Evolutionary conservation across 2,888 invertebrate genomes (phyloP), one percentile per base, ranked within the genome.

Genomic region (Metalampra italica): DNA sequence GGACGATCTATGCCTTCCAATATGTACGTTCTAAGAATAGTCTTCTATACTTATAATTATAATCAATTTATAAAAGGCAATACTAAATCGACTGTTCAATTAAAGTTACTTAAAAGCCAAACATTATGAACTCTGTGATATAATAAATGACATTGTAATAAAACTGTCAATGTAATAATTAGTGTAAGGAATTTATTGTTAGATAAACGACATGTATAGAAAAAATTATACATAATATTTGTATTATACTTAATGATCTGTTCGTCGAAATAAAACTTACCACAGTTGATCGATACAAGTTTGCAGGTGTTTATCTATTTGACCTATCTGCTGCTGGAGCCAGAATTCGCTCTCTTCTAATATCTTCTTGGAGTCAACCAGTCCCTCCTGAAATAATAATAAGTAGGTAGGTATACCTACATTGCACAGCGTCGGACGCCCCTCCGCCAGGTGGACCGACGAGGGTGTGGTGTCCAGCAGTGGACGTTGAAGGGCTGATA

Each of bases 221-320:
- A 46, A 47, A 50, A 30, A 22, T 42, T 42, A 29, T 46, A 36
- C 12, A 42, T 13, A 29, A 42, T 40, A 46, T 46, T 14, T 50
- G 7, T 56, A 43, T 54, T 54, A 52, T 53, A 50, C 51, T 49
- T 37, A 51, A 56, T 55, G 64, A 67, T 67, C 67, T 70, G 68
- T 46, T 38, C 13, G 47, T 45, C 44, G 45, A 51, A 51, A 48
- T 50, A 50, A 46, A 45, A 67, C 59, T 56, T 60, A 59, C 57
- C 70, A 70, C 75, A 86, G 78, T 78, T 80, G 75, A 59, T 83
- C 80, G 52, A 87, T 78, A 66, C 88, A 89, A 54, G 59, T 56
- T 56, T 77, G 63, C 39, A 86, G 66, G 54, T 82, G 62, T 67
- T 81, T 78, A 56, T 88, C 85, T 41, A 84, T 71, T 0, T 75